Base-by-base conservation (phyloP, 64 coral and sea anemone species). In the Platygyra sinensis region DNA sequence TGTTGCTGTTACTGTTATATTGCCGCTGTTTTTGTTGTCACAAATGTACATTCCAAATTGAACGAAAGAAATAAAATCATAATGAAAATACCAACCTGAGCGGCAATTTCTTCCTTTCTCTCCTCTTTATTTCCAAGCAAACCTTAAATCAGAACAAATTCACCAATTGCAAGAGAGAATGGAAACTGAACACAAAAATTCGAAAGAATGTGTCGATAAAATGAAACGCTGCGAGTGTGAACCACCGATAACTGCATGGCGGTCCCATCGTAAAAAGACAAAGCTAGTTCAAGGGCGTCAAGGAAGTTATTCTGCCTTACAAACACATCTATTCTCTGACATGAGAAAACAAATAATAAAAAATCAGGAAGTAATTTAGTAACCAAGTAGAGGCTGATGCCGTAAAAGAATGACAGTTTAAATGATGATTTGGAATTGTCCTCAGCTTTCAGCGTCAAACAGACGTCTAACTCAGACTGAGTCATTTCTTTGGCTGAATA, bases 231-330 rank as follows among this genome's bases (percentile, higher is more conserved):
- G 10, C 74, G 2, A 16, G 28, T 30, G 14, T 52, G 1, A 71
- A 89, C 74, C 75, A 94, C 97, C 97, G 14, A 99, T 73, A 12
- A 99, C 88, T 52, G 90, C 90, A 90, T 95, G 3, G 94, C 97
- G 32, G 91, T 93, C 31, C 91, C 90, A 60, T 91, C 90, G 39
- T 99, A 93, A 75, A 99, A 99, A 4, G 97, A 99, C 84, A 95
- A 88, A 0, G 91, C 94, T 63, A 99, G 82, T 73, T 96, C 77
- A n/a, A 99, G 76, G 12, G 97, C 97, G 76, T 87, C 94, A 38
- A 86, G 86, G 59, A 99, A 99, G 33, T 91, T 89, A 54, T 99
- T 96, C 52, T 92, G 77, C 60, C 86, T 88, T 55, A 99, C 94
- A 50, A 96, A 90, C 28, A 99, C 87, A 25, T 91, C 80, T 71